Evolutionary conservation across 2,113 vertebrate species (phyloP).

Genomic region (Periophthalmodon schlosseri): DNA sequence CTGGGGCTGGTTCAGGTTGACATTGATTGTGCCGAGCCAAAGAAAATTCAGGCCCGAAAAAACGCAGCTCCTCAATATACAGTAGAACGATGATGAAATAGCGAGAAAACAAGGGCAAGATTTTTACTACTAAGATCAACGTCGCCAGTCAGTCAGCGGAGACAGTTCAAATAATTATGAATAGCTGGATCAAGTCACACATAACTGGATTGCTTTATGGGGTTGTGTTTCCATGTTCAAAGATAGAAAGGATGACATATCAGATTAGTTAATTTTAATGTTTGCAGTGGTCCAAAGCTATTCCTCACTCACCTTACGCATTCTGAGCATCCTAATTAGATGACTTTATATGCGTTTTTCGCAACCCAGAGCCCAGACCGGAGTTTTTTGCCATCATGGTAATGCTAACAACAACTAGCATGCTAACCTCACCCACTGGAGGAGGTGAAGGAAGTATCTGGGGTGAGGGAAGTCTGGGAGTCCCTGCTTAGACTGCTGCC

Average conservation of each 20-base stretch:
- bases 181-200: background rate
- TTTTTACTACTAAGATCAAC: constrained; percentile 31
- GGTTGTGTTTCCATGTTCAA: constrained; percentile 22
- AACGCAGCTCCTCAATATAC: background rate
- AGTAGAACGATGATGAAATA: constrained; percentile 5
- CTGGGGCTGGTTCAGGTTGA: constrained; percentile 23
- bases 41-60: constrained; percentile 20
- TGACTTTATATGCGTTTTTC: no score
- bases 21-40: constrained; percentile 43
- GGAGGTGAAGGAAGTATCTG: no score
- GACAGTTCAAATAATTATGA: background rate
- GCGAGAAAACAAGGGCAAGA: background rate
- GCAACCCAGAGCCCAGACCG: no score
- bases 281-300: no score
- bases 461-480: no score
- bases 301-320: no score
- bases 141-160: constrained; percentile 7
- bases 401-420: no score
- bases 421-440: no score
- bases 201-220: constrained; percentile 30
- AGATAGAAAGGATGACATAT: constrained; percentile 20
- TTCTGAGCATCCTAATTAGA: no score
- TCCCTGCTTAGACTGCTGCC: no score
- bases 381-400: no score
- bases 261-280: no score